phyloP scores from a whole-genome alignment of 2,797 vertebrate species.

The Vipera latastei region DNA sequence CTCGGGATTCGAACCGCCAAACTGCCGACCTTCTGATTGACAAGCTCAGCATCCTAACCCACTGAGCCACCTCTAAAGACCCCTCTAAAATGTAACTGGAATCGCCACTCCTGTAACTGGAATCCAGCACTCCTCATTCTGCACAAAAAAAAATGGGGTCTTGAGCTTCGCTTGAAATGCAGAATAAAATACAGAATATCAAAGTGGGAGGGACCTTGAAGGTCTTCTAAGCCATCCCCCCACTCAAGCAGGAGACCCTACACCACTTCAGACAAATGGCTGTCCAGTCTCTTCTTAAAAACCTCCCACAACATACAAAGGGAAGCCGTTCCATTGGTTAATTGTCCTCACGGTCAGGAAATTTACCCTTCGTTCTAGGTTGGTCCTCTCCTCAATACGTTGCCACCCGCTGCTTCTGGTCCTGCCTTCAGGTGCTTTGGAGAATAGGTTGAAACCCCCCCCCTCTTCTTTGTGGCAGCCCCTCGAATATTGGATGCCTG shows the following conservation, averaged over 20 bases:
- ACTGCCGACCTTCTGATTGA: no score
- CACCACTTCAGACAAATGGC: no score
- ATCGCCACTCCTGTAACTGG: neutral
- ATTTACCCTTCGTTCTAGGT: neutral
- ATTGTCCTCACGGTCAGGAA: neutral
- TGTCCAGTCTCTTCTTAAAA: no score
- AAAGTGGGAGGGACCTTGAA: neutral
- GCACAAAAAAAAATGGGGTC: neutral
- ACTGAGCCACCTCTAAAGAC: no score
- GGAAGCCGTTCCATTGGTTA: neutral
- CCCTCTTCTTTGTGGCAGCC: neutral
- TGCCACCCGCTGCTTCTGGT: neutral
- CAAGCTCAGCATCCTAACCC: no score
- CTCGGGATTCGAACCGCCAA: no score
- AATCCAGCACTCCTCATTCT: neutral
- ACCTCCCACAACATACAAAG: neutral
- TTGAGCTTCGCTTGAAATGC: neutral
- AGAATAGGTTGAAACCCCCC: neutral
- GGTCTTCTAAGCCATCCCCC: neutral
- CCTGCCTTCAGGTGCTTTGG: neutral
- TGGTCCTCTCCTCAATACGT: neutral
- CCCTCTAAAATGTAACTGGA: neutral
- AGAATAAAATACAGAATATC: neutral
- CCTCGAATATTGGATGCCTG: accelerated
- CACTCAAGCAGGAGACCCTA: no score